Base-by-base conservation (phyloP, 2,797 vertebrate species). In the Enoplosus armatus region DNA sequence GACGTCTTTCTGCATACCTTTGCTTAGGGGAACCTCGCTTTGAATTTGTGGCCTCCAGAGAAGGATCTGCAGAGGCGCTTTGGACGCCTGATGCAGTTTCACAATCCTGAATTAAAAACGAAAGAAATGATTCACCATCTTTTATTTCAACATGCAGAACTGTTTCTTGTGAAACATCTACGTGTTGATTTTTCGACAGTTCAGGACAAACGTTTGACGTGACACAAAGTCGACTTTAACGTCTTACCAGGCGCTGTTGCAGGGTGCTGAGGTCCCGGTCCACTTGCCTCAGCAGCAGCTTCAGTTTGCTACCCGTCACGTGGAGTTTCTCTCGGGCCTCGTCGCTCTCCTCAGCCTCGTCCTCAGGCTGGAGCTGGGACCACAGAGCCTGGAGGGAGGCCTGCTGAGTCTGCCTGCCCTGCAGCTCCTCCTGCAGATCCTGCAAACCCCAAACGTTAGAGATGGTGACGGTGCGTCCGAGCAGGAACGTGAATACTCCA, bases 241-340 rank as follows among this genome's bases (percentile, higher is more conserved):
- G 6, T 16, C 45, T 95, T 87, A 99, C 98, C 96, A 96, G 92
- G 27, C 90, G 91, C 68, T 86, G 89, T 55, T 93, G 94, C 48
- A 97, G 53, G 18, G 51, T 65, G 65, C 85, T 64, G 60, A 98
- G 92, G 82, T 98, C 97, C 1, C 60, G 77, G 33, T 94, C 94
- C 87, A 98, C 96, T 80, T 97, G 94, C 59, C 91, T 88, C 53
- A 91, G 89, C 68, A 99, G 93, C 80, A 95, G 80, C 63, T 89
- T 95, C 80, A 98, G 87, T 79, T 97, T 98, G 33, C 86, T 95
- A 24, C 91, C 91, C 5, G 97, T 97, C 61, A 97, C 96, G 1
- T 96, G 96, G 12, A 98, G 94, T 72, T 97, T 97, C 92, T 99
- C 97, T 66, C 83, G 90, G 16, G 96, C 95, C 84, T 99, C 97